Evolutionary conservation across 2,888 invertebrate species (phyloP), one percentile per base, ranked within the genome.

Genomic region (Parnassius orleans): DNA sequence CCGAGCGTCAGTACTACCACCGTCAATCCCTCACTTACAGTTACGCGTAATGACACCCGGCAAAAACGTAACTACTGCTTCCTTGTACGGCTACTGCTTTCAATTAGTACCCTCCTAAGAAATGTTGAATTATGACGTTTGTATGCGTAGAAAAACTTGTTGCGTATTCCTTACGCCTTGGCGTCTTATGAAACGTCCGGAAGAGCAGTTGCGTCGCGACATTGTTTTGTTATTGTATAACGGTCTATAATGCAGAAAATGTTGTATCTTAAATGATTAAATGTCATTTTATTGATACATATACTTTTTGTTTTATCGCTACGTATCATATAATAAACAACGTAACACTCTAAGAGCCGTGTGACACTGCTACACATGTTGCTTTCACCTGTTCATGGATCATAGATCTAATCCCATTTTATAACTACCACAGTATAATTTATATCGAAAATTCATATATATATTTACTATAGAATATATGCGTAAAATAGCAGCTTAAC

Each of bases 91-190:
- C 68, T 50, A 62, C 63, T 63, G 64, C 66, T 65, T 71, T 71
- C 73, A 75, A 75, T 77, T 76, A 76, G 60, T 60, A 60, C 50
- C 59, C 67, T 68, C 68, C 72, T 68, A 63, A 69, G 70, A 69
- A 72, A 67, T 62, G 57, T 65, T 70, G 68, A 72, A 76, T 77
- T 74, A 73, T 74, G 71, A 73, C 71, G 69, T 73, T 68, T 67
- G 64, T 63, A 63, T 67, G 68, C 66, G 66, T 65, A 61, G 60
- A 58, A 42, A 62, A 68, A 65, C 66, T 53, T 56, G 68, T 68
- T 55, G 60, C 56, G 53, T 57, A 63, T 67, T 69, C 70, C 71
- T 67, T 67, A 65, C 65, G 53, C 58, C 65, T 65, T 61, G 72
- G 60, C 65, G 65, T 68, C 69, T 68, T 64, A 60, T 60, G 54